Conservation (phyloP, 2,888 invertebrate genomes). For the Galerucella pusilla region DNA sequence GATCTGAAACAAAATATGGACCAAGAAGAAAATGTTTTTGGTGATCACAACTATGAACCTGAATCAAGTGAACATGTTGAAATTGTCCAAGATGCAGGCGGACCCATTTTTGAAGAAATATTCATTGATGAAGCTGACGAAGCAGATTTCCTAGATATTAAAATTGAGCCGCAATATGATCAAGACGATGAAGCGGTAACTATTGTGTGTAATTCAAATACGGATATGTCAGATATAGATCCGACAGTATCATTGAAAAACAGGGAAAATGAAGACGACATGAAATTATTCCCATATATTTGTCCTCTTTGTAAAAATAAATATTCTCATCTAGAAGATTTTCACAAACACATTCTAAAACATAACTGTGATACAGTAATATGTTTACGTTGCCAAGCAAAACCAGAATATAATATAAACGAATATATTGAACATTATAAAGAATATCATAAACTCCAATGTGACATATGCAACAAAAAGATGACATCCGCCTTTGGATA, state of each 20-base stretch:
- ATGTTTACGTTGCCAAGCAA: conserved; percentile 15
- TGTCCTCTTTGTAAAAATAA: conserved; percentile 5
- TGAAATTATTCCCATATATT: conserved; percentile 6
- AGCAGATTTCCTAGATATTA: background rate
- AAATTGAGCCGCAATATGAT: background rate
- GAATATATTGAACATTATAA: conserved; percentile 13
- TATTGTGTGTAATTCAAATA: conserved; percentile 1
- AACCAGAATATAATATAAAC: conserved; percentile 11
- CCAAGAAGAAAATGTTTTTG: background rate
- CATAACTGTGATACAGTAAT: background rate
- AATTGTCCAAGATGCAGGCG: background rate
- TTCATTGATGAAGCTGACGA: background rate
- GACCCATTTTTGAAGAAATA: background rate
- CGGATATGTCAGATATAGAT: background rate
- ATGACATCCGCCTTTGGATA: conserved; percentile 3
- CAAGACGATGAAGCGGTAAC: background rate
- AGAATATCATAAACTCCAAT: conserved; percentile 16
- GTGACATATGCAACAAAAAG: conserved; percentile 5
- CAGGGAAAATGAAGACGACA: background rate
- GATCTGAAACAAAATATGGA: background rate
- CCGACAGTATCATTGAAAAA: background rate
- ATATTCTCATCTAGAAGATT: conserved; percentile 1
- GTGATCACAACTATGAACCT: background rate
- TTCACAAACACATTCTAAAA: background rate
- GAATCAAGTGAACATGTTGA: background rate